phyloP scores from a whole-genome alignment of 1,140 invertebrate genomes.

The Zeugodacus cucurbitae region DNA sequence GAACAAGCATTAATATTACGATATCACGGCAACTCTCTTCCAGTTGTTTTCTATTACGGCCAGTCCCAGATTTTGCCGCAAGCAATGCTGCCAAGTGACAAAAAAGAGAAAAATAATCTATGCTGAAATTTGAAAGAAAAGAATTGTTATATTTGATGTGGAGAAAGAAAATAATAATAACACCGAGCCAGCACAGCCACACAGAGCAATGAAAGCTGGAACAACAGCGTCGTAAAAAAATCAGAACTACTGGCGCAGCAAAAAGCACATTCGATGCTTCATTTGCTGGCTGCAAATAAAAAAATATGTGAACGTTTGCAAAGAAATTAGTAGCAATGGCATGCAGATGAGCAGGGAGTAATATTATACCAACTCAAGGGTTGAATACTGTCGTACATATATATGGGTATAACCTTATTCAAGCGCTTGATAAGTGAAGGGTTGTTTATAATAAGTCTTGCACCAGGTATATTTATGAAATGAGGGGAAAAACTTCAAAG shows the following conservation, averaged over 20 bases:
- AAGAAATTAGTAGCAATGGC: not conserved
- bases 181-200: not conserved
- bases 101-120: not conserved
- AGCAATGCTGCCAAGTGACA: conserved; percentile 27
- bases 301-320: not conserved
- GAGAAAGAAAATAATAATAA: not conserved
- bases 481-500: too few species aligned
- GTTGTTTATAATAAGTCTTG: not conserved
- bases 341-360: not conserved
- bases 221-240: not conserved
- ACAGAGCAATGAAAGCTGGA: not conserved
- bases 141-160: conserved; percentile 19
- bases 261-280: conserved; percentile 20
- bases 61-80: not conserved
- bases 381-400: not conserved
- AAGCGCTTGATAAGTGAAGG: not conserved
- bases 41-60: not conserved
- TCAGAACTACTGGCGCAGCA: conserved; percentile 19
- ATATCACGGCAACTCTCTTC: not conserved
- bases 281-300: not conserved
- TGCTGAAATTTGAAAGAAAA: conserved; percentile 17
- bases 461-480: too few species aligned
- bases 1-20: too few species aligned
- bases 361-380: not conserved
- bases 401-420: too few species aligned